phyloP scores from a whole-genome alignment of 2,888 invertebrate genomes.

The Agrotis exclamationis region DNA sequence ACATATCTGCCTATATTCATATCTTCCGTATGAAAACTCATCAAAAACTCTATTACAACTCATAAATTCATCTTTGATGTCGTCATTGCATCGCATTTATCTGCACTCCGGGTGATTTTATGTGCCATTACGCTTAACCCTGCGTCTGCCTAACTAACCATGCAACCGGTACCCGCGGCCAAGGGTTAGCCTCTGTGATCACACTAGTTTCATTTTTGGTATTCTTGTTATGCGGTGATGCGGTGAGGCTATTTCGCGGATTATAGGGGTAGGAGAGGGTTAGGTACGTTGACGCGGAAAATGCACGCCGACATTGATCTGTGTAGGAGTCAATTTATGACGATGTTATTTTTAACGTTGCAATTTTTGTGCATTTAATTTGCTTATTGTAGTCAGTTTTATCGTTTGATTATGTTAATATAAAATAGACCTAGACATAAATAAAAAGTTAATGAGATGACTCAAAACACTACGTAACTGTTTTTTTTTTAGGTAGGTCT shows the following conservation, averaged over 20 bases:
- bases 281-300: conserved; percentile 54
- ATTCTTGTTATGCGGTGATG: conserved; percentile 80
- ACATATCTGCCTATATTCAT: not conserved
- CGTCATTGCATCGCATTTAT: conserved; percentile 81
- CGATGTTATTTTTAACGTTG: not conserved
- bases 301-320: conserved; percentile 55
- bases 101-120: conserved; percentile 82
- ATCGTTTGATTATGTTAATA: too few species aligned
- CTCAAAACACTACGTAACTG: not conserved
- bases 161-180: conserved; percentile 87
- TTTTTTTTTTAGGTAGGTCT: not conserved
- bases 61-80: conserved; percentile 75
- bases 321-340: conserved; percentile 14
- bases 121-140: conserved; percentile 82
- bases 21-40: conserved; percentile 32
- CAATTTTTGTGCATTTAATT: not conserved
- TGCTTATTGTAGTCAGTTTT: too few species aligned
- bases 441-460: not conserved
- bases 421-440: conserved; percentile 7
- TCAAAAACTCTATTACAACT: conserved; percentile 50
- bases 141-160: conserved; percentile 84
- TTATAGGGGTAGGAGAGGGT: conserved; percentile 59
- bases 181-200: conserved; percentile 87
- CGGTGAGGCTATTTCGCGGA: conserved; percentile 65
- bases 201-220: conserved; percentile 80